phyloP scores from a whole-genome alignment of 2,888 invertebrate species.

The Oasisia sp. region DNA sequence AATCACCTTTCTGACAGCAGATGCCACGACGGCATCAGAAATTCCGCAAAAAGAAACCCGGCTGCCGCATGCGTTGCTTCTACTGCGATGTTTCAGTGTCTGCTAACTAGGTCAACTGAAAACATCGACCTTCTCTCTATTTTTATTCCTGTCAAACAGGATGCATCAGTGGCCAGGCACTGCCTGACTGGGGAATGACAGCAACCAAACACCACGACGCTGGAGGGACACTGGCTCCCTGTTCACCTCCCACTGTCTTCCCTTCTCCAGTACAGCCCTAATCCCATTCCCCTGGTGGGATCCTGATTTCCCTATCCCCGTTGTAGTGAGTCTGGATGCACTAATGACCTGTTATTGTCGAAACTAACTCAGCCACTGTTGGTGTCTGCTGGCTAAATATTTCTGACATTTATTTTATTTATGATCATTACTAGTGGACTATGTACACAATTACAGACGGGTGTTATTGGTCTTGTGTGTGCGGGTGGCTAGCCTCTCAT shows the following conservation, averaged over 20 bases:
- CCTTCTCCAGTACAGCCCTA: not conserved
- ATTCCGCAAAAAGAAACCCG: not conserved
- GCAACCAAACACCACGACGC: not conserved
- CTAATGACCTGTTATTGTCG: not conserved
- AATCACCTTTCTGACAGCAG: constrained; percentile 12
- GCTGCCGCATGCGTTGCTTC: not conserved
- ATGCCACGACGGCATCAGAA: not conserved
- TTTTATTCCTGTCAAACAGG: constrained; percentile 17
- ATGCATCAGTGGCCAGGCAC: not conserved
- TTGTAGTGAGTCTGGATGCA: not conserved
- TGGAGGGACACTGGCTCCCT: not conserved
- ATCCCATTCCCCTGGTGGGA: not conserved
- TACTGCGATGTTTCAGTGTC: not conserved
- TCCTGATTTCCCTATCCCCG: not conserved
- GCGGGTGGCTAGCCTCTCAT: not conserved
- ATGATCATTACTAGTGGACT: not conserved
- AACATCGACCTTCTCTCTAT: not conserved
- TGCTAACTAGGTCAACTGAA: not conserved
- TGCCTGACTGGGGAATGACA: not conserved
- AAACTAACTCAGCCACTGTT: not conserved
- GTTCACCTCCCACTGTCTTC: not conserved
- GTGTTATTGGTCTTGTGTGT: too few species aligned
- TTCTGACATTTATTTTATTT: not conserved
- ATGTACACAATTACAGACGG: too few species aligned
- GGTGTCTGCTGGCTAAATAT: not conserved